Base-by-base conservation (phyloP, 1,140 invertebrate species). In the Teleopsis dalmanni region DNA sequence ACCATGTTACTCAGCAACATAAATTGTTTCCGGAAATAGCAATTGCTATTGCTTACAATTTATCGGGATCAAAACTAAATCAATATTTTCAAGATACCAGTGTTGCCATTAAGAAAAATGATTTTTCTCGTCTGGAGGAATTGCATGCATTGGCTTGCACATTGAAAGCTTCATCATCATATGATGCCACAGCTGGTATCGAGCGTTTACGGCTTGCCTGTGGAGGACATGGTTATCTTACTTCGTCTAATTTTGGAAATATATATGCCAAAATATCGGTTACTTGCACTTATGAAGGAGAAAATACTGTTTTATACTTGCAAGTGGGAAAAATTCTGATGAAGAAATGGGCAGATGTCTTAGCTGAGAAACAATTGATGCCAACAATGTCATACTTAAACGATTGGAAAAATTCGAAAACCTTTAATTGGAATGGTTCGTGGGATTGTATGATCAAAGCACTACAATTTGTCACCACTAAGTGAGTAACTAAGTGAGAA, bases 201-300 rank as follows among this genome's bases (percentile, higher is more conserved):
- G 91, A 94, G 67, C 83, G 87, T 57, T 41, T 54, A n/a, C 79
- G 91, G 14, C 72, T 88, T 44, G 72, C 90, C 10, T 95, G 91
- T 73, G 92, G 92, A 29, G 92, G 92, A 8, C 91, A 95, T 69
- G 92, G 92, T 11, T 95, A 91, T 73, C 85, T 90, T 76, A 76
- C 81, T 10, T 78, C 82, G 19, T 88, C 86, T 57, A 89, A 87
- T 68, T 73, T 95, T 23, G 89, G 89, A 14, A 74, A 79, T 42
- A 82, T 84, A 10, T 95, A 91, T 68, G 81, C 81, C 2, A 66
- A 82, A 37, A 78, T 82, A 4, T 88, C 87, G 4, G 89, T 89
- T 14, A 81, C 84, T 42, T 88, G 85, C 66, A 95, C 90, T 8
- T 95, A 95, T 63, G 92, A 95, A 73, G 92, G 91, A 8, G 91